Conservation (phyloP, 2,113 vertebrate genomes). For the Oryzias curvinotus region DNA sequence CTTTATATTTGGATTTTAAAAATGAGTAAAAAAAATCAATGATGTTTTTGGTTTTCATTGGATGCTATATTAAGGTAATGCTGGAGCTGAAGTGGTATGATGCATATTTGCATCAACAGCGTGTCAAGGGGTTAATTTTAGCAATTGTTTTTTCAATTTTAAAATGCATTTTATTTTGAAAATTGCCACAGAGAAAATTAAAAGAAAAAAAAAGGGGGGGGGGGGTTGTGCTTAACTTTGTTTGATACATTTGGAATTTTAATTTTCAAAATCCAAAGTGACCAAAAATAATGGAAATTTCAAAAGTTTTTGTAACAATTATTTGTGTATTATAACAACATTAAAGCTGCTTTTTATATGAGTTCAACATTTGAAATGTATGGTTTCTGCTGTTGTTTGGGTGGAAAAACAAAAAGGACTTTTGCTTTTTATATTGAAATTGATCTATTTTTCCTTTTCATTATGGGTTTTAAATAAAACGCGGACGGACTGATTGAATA, state of each 20-base stretch:
- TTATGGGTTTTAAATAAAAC: slow-evolving; percentile 43
- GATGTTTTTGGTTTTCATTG: too few relatives aligned
- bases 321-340: background rate
- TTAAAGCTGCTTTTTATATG: slow-evolving; percentile 40
- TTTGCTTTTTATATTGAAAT: slow-evolving; percentile 62
- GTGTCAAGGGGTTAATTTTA: too few relatives aligned
- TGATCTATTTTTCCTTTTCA: slow-evolving; percentile 67
- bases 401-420: slow-evolving; percentile 48
- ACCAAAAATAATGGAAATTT: slow-evolving; percentile 12
- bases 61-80: too few relatives aligned
- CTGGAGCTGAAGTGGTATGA: too few relatives aligned
- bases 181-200: background rate
- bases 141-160: too few relatives aligned
- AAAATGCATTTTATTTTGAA: background rate
- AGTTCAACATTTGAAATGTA: slow-evolving; percentile 17
- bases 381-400: slow-evolving; percentile 44
- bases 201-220: slow-evolving; percentile 23
- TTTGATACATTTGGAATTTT: slow-evolving; percentile 24
- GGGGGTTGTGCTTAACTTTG: slow-evolving; percentile 27
- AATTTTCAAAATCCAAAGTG: slow-evolving; percentile 12
- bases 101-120: too few relatives aligned
- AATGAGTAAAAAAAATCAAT: too few relatives aligned
- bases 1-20: too few relatives aligned
- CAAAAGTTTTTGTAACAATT: too few relatives aligned
- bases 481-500: slow-evolving; percentile 26